Evolutionary conservation across 2,888 invertebrate species (phyloP).

Genomic region (Acanthosepion esculentum): DNA sequence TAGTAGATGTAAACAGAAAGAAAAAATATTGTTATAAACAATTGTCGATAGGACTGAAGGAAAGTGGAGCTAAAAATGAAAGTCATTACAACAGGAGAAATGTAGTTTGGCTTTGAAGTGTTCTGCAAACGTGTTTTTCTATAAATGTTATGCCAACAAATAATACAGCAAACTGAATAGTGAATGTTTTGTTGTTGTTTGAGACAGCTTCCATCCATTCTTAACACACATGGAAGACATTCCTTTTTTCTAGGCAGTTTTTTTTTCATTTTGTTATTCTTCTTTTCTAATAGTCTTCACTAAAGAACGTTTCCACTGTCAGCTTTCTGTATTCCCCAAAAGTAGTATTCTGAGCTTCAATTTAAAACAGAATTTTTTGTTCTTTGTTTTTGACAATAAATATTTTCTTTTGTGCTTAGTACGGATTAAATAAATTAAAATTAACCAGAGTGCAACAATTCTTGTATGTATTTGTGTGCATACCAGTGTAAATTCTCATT

Average conservation of each 20-base stretch:
- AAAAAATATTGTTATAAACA: neutral
- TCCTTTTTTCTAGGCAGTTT: neutral
- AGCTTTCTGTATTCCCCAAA: neutral
- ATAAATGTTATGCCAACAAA: slow-evolving; percentile 15
- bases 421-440: neutral
- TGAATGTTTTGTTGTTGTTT: neutral
- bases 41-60: neutral
- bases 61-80: neutral
- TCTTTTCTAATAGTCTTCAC: neutral
- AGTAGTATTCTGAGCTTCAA: neutral
- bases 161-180: slow-evolving; percentile 33
- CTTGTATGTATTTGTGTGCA: neutral
- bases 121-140: slow-evolving; percentile 15
- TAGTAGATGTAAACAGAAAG: too few relatives aligned
- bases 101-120: neutral
- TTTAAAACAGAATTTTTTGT: neutral
- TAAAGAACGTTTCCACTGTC: neutral
- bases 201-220: slow-evolving; percentile 18
- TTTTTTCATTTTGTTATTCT: neutral
- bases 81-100: neutral
- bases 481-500: neutral
- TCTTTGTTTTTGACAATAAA: neutral
- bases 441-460: neutral
- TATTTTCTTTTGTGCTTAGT: neutral
- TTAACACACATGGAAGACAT: neutral